phyloP scores from a whole-genome alignment of 2,797 vertebrate genomes.

The Danio aesculapii region DNA sequence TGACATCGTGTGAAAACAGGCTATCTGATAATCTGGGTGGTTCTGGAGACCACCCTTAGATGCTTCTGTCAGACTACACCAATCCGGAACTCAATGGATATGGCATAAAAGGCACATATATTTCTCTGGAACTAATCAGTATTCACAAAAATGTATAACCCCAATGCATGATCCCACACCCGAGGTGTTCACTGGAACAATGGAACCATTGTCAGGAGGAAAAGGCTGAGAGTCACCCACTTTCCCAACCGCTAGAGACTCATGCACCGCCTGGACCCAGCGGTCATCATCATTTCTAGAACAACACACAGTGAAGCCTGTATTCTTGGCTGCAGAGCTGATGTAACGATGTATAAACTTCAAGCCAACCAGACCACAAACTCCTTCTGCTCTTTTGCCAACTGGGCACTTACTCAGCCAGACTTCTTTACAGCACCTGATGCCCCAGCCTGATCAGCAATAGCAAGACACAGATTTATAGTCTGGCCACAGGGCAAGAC shows the following conservation, averaged over 20 bases:
- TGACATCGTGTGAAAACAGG: constrained; percentile 55
- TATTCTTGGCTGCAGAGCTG: neutral
- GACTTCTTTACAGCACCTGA: constrained; percentile 60
- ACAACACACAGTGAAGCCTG: neutral
- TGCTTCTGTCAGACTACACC: constrained; percentile 48
- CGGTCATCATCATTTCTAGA: constrained; percentile 38
- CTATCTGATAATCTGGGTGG: constrained; percentile 54
- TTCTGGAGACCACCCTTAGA: constrained; percentile 55
- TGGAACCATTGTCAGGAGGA: constrained; percentile 69
- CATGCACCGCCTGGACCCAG: constrained; percentile 33
- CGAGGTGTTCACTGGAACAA: constrained; percentile 68
- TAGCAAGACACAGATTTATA: constrained; percentile 53
- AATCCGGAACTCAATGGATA: constrained; percentile 26
- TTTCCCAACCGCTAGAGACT: constrained; percentile 51
- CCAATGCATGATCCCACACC: constrained; percentile 57
- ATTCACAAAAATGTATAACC: constrained; percentile 58
- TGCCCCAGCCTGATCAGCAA: constrained; percentile 64
- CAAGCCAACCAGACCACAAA: constrained; percentile 5
- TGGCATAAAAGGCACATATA: constrained; percentile 42
- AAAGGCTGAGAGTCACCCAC: constrained; percentile 68
- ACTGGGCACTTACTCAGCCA: constrained; percentile 20
- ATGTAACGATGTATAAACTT: constrained; percentile 4
- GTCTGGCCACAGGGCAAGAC: constrained; percentile 51
- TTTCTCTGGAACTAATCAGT: constrained; percentile 65
- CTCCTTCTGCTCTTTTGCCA: constrained; percentile 7